Evolutionary conservation across 2,113 vertebrate genomes (phyloP).

Genomic region (Hippoglossus stenolepis): DNA sequence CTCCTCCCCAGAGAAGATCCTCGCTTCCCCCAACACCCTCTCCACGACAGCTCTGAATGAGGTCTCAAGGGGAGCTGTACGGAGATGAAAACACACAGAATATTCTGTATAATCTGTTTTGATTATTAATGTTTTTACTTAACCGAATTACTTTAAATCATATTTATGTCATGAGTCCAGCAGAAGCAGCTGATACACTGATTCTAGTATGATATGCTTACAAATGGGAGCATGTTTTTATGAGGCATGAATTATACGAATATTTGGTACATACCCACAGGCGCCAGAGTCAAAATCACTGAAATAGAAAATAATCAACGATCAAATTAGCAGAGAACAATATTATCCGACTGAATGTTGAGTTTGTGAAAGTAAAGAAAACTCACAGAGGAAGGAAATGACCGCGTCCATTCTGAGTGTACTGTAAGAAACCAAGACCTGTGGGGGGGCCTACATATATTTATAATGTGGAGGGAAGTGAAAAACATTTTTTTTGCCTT

Average conservation of each 20-base stretch:
- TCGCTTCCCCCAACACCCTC: not conserved
- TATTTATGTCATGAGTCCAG: too few species aligned
- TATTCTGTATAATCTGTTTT: not conserved
- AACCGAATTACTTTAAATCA: not conserved
- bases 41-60: conserved; percentile 23
- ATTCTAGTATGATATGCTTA: not conserved
- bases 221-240: not conserved
- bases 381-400: conserved; percentile 66
- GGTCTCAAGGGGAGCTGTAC: accelerated
- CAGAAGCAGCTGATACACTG: not conserved
- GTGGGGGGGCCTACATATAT: conserved; percentile 11
- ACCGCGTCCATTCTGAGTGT: conserved; percentile 52
- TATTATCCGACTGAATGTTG: not conserved
- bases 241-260: not conserved
- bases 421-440: not conserved
- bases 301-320: conserved; percentile 27
- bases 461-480: conserved; percentile 56
- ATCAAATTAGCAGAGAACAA: not conserved
- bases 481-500: conserved; percentile 18
- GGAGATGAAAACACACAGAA: not conserved
- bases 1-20: conserved; percentile 68
- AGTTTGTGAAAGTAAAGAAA: conserved; percentile 16
- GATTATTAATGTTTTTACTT: not conserved
- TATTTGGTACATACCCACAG: conserved; percentile 32
- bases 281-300: conserved; percentile 52